Evolutionary conservation across 2,888 invertebrate species (phyloP).

Genomic region (Ornithoptera priamus): DNA sequence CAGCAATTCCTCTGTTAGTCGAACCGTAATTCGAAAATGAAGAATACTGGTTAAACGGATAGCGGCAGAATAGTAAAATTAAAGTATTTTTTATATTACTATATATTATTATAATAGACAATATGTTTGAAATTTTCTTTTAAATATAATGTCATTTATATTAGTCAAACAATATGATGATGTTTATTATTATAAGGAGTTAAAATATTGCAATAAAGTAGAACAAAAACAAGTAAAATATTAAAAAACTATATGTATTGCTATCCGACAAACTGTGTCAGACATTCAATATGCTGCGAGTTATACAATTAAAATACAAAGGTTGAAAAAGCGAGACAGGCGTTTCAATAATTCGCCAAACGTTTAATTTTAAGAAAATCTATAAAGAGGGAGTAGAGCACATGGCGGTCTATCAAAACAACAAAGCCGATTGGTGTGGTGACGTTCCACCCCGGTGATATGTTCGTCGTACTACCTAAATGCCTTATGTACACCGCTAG

Average conservation of each 20-base stretch:
- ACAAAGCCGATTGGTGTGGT: slow-evolving; percentile 79
- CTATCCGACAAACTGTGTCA: not conserved
- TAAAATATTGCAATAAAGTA: not conserved
- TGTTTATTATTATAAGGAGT: too few species aligned
- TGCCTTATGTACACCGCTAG: slow-evolving; percentile 80
- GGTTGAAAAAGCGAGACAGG: slow-evolving; percentile 20
- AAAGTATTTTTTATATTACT: too few species aligned
- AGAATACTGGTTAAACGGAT: not conserved
- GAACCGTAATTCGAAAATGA: not conserved
- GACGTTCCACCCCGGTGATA: slow-evolving; percentile 80
- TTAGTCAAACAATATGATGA: not conserved
- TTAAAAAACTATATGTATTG: not conserved
- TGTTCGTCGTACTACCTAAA: slow-evolving; percentile 80
- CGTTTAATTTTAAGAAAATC: slow-evolving; percentile 36
- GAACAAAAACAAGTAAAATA: not conserved
- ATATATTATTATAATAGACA: not conserved
- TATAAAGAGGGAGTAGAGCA: slow-evolving; percentile 69
- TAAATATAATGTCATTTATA: not conserved
- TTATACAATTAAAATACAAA: not conserved
- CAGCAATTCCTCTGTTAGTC: not conserved
- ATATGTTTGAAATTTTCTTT: not conserved
- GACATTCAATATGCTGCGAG: not conserved
- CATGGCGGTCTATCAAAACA: slow-evolving; percentile 78
- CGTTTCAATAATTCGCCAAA: slow-evolving; percentile 27
- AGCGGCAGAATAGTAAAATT: not conserved